phyloP scores from a whole-genome alignment of 2,888 invertebrate species.

The Caenorhabditis sp. region DNA sequence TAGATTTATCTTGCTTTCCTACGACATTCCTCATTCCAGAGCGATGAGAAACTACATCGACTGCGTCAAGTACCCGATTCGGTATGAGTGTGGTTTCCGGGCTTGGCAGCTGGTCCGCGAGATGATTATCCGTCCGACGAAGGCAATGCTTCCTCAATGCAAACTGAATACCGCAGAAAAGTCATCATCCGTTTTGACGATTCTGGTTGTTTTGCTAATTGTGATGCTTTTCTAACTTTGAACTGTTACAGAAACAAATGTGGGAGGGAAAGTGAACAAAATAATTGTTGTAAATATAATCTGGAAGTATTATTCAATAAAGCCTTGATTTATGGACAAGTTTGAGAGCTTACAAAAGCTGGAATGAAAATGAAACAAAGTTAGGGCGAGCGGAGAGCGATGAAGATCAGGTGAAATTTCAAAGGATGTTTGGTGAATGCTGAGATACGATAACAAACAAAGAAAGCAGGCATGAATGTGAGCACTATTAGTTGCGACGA shows the following conservation, averaged over 20 bases:
- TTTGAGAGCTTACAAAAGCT: background rate
- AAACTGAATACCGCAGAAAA: conserved; percentile 67
- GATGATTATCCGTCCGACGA: conserved; percentile 74
- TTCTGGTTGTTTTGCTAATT: conserved; percentile 35
- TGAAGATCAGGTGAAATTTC: too few relatives aligned
- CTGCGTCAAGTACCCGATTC: conserved; percentile 78
- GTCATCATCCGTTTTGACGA: conserved; percentile 14
- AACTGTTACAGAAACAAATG: conserved; percentile 38
- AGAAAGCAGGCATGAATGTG: too few relatives aligned
- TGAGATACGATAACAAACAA: too few relatives aligned
- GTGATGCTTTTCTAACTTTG: conserved; percentile 7
- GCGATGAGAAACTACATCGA: conserved; percentile 79
- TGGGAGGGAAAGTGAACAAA: conserved; percentile 43
- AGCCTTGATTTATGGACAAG: conserved; percentile 6
- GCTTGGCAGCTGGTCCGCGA: conserved; percentile 77
- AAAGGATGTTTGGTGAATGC: too few relatives aligned
- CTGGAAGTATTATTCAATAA: conserved; percentile 17
- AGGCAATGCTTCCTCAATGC: conserved; percentile 74
- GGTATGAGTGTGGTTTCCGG: conserved; percentile 78
- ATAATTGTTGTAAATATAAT: background rate
- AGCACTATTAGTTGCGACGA: too few relatives aligned
- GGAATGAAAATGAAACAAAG: too few relatives aligned
- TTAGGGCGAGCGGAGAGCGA: too few relatives aligned
- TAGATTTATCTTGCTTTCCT: background rate
- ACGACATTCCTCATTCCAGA: conserved; percentile 59